A percentile compares a stretch with the other conserved stretches of the same genome.
These are phyloP conservation scores for Rhyacophila brunnea DNA, from an alignment of 1,140 invertebrate genomes.

Conservation along the genomic window DNA sequence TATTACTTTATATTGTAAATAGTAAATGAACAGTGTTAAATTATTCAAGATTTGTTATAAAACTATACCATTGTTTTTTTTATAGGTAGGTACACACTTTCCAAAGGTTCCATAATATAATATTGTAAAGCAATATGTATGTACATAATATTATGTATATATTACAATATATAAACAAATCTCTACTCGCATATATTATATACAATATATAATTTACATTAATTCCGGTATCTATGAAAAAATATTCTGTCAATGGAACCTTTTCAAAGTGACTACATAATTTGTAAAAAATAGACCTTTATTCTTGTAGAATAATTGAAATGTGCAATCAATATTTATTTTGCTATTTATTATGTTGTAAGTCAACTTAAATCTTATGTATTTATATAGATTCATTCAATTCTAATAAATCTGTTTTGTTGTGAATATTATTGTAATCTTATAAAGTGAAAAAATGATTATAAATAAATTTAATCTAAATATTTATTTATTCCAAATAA, in stretches of 20 bases:
- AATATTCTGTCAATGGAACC: no score
- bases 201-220: no score
- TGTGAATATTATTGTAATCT: not conserved
- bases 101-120: no score
- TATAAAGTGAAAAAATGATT: not conserved
- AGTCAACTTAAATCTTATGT: not conserved
- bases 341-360: not conserved
- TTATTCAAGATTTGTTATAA: no score
- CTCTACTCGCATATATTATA: no score
- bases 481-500: conserved; percentile 6
- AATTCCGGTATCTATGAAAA: no score
- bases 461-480: not conserved
- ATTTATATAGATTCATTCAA: not conserved
- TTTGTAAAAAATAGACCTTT: not conserved
- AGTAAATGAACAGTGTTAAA: no score
- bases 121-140: no score
- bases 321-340: not conserved
- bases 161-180: no score
- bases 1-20: not conserved
- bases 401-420: not conserved
- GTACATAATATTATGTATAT: no score
- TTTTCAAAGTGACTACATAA: not conserved
- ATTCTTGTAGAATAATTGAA: not conserved
- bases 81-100: no score
- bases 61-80: no score